Evolutionary conservation across 2,113 vertebrate species (phyloP), one percentile per base, ranked within the genome.

Genomic region (Theropithecus gelada): DNA sequence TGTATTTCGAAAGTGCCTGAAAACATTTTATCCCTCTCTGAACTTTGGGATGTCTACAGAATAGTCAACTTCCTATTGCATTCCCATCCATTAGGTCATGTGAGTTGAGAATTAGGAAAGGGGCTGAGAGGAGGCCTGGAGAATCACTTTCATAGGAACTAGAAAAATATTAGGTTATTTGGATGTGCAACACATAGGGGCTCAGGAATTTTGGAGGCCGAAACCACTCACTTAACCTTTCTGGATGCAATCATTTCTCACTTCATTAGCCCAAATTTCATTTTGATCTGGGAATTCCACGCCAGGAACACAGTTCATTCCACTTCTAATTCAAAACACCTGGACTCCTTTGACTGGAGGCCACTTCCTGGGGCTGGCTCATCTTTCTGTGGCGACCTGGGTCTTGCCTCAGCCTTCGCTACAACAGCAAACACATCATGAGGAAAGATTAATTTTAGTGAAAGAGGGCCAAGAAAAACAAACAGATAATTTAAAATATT

Each of bases 401-500:
- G 55, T 70, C 81, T 90, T 90, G 70, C 86, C 59, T 97, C 55
- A 52, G 96, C 55, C n/a, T 96, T 93, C 38, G 18, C 35, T 78
- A 64, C 82, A 86, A 61, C 50, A 96, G 78, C 66, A 93, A 97
- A 76, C 55, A 76, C n/a, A 91, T 64, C 86, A 45, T n/a, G 12
- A 88, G 43, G 75, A 90, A 96, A 93, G 83, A 97, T 92, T 96
- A 87, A 87, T 89, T 93, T 96, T 92, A 89, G 55, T 93, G 96
- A 73, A 80, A 87, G 6, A 64, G 84, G 45, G 73, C 95, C 98
- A 97, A 96, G 64, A 72, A 86, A 83, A 94, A 92, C 73, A 93
- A 93, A 81, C 68, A 45, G n/a, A 96, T 68, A 93, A 83, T 88
- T 88, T 91, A 80, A 97, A 97, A 94, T 97, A 96, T 93, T 97